phyloP scores from a whole-genome alignment of 53 echinoderm and acorn worm genomes.

The Temnopleurus reevesii region DNA sequence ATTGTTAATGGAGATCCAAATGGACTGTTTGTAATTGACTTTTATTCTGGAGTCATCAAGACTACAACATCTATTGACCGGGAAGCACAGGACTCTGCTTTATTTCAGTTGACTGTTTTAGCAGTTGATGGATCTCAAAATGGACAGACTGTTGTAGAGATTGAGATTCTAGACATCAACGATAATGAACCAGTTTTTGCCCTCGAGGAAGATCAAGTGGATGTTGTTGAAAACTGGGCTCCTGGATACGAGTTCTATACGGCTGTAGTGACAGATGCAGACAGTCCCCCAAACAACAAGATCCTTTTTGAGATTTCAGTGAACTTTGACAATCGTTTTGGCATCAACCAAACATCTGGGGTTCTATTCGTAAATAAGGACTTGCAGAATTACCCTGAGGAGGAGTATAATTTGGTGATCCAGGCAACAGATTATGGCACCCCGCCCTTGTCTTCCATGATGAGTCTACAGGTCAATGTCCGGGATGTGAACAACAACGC shows the following conservation, averaged over 20 bases:
- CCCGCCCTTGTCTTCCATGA: slow-evolving; percentile 73
- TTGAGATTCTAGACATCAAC: slow-evolving; percentile 79
- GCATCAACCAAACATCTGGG: slow-evolving; percentile 80
- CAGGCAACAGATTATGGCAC: slow-evolving; percentile 86
- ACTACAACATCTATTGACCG: slow-evolving; percentile 69
- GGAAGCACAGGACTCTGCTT: slow-evolving; percentile 59
- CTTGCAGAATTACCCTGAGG: slow-evolving; percentile 61
- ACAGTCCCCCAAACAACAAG: slow-evolving; percentile 80
- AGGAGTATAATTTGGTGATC: slow-evolving; percentile 70
- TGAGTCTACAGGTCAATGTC: slow-evolving; percentile 65
- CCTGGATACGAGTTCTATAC: slow-evolving; percentile 77
- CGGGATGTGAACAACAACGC: slow-evolving; percentile 93
- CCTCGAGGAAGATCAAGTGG: slow-evolving; percentile 47
- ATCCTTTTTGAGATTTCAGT: slow-evolving; percentile 78
- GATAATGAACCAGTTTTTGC: slow-evolving; percentile 84
- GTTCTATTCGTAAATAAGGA: slow-evolving; percentile 74
- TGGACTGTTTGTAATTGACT: slow-evolving; percentile 75
- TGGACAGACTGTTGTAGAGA: slow-evolving; percentile 73
- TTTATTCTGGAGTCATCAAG: slow-evolving; percentile 64
- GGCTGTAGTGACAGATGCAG: slow-evolving; percentile 74
- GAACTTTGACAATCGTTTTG: slow-evolving; percentile 72
- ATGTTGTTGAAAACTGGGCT: slow-evolving; percentile 95
- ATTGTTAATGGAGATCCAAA: slow-evolving; percentile 86
- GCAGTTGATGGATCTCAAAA: slow-evolving; percentile 69
- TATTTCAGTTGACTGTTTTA: slow-evolving; percentile 65